phyloP scores from a whole-genome alignment of 2,888 invertebrate genomes.

The Eulithis testata region DNA sequence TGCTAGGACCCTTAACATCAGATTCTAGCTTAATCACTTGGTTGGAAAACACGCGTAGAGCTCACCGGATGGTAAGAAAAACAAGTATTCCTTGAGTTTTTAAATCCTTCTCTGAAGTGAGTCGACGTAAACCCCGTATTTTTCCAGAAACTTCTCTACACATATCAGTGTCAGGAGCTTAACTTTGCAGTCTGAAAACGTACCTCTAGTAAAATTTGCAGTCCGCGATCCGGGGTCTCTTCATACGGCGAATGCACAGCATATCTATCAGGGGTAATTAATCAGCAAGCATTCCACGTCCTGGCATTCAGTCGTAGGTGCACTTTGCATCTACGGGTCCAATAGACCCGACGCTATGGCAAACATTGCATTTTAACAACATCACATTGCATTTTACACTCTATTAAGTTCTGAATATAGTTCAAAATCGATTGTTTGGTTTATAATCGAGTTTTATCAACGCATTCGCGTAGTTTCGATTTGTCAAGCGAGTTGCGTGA shows the following conservation, averaged over 20 bases:
- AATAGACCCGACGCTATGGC: constrained; percentile 38
- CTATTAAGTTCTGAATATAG: constrained; percentile 12
- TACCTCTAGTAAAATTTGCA: constrained; percentile 23
- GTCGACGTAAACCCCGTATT: constrained; percentile 7
- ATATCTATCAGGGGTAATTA: constrained; percentile 50
- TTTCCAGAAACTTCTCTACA: neutral
- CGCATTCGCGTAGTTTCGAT: constrained; percentile 52
- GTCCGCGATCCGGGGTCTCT: constrained; percentile 23
- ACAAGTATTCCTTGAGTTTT: neutral
- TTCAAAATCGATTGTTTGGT: constrained; percentile 3
- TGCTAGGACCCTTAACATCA: neutral
- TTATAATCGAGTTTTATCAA: constrained; percentile 31
- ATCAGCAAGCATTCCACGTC: constrained; percentile 54
- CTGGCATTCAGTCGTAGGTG: constrained; percentile 47
- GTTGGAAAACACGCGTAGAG: too few species aligned
- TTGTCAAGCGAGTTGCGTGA: constrained; percentile 59
- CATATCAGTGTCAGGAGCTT: constrained; percentile 11
- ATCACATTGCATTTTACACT: constrained; percentile 25
- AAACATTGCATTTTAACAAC: constrained; percentile 7
- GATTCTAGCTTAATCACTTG: neutral
- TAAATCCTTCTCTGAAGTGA: neutral
- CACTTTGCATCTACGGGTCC: constrained; percentile 46
- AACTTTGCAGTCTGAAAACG: constrained; percentile 23
- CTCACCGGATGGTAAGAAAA: neutral
- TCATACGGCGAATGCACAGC: constrained; percentile 33